Evolutionary conservation across 2,113 vertebrate genomes (phyloP), one percentile per base, ranked within the genome.

Genomic region (Brachyistius frenatus): DNA sequence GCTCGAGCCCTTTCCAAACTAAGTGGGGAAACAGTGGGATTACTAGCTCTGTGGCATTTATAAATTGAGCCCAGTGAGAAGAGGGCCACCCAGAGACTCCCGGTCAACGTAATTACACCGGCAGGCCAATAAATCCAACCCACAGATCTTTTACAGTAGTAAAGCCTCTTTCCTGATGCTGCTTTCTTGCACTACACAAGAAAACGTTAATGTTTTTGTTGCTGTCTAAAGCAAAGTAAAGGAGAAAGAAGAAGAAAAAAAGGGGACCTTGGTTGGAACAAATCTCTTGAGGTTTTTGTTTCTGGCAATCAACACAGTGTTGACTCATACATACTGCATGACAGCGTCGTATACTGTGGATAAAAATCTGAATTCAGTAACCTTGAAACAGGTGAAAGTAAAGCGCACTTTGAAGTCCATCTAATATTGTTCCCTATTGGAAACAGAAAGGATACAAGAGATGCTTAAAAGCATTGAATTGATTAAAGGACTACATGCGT

Each of bases 31-130:
- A 93, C 81, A 63, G 85, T 85, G 79, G 80, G 89, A 93, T 93
- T 92, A 93, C 93, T 91, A 70, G 73, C 78, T 73, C 79, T 23
- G 83, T 90, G 91, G 91, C 91, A 93, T 93, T 94, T 93, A 94
- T 91, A 90, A 93, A 94, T 92, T 88, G 91, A 91, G 78, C 66
- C 80, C 85, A 90, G 91, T 30, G 73, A 91, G 73, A 85, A 60
- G 69, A 81, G 81, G 87, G 70, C 86, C 88, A 88, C 69, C 50
- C 37, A 84, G 89, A 91, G 88, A 87, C 88, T 86, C 86, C 79
- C 55, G 32, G 84, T 85, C 86, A 75, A 75, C 79, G 57, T 91
- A 94, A 94, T 93, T 93, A 94, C 91, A 91, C 70, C 70, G 65
- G 83, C 80, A 65, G 69, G 83, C 81, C 83, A 78, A 94, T 94